Conservation (phyloP, 2,888 invertebrate species). For the Hyalella azteca region DNA sequence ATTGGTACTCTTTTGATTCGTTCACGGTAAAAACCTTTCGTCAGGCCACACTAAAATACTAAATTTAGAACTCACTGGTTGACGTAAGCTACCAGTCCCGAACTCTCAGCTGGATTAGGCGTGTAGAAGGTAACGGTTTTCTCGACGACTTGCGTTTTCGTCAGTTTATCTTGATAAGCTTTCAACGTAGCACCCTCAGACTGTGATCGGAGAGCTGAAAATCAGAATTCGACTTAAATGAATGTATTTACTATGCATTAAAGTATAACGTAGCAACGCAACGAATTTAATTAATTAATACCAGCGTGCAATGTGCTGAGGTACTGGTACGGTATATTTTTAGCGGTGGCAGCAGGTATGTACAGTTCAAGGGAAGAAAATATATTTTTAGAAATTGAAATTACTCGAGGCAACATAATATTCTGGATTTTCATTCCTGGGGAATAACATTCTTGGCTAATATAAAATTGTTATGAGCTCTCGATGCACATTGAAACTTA, state of each 20-base stretch:
- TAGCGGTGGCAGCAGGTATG: no score
- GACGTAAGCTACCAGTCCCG: slow-evolving; percentile 6
- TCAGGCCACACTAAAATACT: no score
- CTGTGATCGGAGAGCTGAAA: not conserved
- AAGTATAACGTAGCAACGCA: not conserved
- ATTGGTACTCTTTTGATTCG: no score
- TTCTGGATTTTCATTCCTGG: no score
- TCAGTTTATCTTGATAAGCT: not conserved
- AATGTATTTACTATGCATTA: not conserved
- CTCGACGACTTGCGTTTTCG: not conserved
- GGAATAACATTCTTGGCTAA: no score
- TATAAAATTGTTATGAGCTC: no score
- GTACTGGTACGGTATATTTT: not conserved
- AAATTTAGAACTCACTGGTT: slow-evolving; percentile 31
- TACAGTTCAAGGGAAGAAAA: no score
- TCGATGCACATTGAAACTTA: no score
- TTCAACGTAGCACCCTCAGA: not conserved
- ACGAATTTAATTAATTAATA: not conserved
- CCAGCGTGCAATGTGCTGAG: not conserved
- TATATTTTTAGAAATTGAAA: no score
- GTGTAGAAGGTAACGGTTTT: not conserved
- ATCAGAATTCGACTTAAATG: not conserved
- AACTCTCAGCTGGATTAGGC: not conserved
- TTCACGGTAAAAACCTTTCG: no score
- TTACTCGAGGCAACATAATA: no score